These are phyloP conservation scores for Capitulum mitella DNA, from an alignment of 2,888 invertebrate species.

Conservation along the genomic window DNA sequence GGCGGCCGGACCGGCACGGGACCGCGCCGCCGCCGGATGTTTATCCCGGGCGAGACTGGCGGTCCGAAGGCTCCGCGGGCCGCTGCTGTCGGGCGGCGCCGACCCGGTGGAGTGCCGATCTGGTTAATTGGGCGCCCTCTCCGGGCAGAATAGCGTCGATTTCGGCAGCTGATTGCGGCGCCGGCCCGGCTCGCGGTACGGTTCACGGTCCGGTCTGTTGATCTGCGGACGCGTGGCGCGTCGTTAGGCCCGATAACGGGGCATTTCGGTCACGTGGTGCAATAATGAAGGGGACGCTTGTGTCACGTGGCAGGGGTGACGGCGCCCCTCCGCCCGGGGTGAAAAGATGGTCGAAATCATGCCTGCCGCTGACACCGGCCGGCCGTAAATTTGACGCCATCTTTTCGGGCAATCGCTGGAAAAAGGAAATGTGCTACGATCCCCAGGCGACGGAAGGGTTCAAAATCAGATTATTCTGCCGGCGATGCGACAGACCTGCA, in stretches of 20 bases:
- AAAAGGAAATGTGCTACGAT: neutral
- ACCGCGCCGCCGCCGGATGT: too few species aligned
- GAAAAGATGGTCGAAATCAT: neutral
- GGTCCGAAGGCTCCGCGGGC: too few species aligned
- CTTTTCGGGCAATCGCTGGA: slow-evolving; percentile 4
- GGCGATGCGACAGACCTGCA: neutral
- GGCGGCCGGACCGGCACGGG: too few species aligned
- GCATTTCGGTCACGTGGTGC: neutral
- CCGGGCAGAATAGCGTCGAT: neutral
- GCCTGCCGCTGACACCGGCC: neutral
- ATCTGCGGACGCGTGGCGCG: neutral
- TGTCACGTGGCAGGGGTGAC: neutral
- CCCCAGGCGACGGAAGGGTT: neutral
- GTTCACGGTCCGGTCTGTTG: neutral
- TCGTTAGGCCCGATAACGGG: neutral
- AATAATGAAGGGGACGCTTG: neutral
- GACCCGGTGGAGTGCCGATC: neutral
- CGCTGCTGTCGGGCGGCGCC: too few species aligned
- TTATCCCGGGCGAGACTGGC: neutral
- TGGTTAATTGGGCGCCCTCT: neutral
- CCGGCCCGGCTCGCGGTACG: neutral
- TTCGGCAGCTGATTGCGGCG: neutral
- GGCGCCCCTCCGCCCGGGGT: neutral
- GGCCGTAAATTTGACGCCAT: slow-evolving; percentile 8
- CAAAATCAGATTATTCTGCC: neutral